Conservation (phyloP, 2,888 invertebrate genomes). For the Meghimatium bilineatum region DNA sequence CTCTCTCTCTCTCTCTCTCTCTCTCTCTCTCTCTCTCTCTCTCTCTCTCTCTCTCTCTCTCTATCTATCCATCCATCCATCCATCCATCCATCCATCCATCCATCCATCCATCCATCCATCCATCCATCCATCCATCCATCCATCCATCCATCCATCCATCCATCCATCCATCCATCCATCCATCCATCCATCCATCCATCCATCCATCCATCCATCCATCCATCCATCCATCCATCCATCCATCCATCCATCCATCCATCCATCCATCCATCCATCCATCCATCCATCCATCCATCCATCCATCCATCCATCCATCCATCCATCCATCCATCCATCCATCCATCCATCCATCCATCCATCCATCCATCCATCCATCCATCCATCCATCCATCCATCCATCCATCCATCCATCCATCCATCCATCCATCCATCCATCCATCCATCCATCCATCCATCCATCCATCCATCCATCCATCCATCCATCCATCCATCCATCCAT, state of each 20-base stretch:
- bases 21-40: too few relatives aligned
- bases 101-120: too few relatives aligned
- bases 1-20: too few relatives aligned
- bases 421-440: neutral
- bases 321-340: conserved; percentile 13
- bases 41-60: too few relatives aligned
- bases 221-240: neutral
- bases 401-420: neutral
- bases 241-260: neutral
- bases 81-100: too few relatives aligned
- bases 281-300: conserved; percentile 9
- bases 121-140: too few relatives aligned
- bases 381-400: neutral
- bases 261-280: neutral
- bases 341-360: conserved; percentile 13
- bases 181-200: too few relatives aligned
- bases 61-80: too few relatives aligned
- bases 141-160: too few relatives aligned
- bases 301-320: conserved; percentile 2
- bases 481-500: too few relatives aligned
- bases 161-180: too few relatives aligned
- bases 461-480: neutral
- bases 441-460: neutral
- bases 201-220: too few relatives aligned
- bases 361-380: neutral